A percentile compares a stretch with the other conserved stretches of the same genome.
These are phyloP conservation scores for Eupithecia subumbrata DNA, from an alignment of 2,888 invertebrate species.

Conservation along the genomic window DNA sequence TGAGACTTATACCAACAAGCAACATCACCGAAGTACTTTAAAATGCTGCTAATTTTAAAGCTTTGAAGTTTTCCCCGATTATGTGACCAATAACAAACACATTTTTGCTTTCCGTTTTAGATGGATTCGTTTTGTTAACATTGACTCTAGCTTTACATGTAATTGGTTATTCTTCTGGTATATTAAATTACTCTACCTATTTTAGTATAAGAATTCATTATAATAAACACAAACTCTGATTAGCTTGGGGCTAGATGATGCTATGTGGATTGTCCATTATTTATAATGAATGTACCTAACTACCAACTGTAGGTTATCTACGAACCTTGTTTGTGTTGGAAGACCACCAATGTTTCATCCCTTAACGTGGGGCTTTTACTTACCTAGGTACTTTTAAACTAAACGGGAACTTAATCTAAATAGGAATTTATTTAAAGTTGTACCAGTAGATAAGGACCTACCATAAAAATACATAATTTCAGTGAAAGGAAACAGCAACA, in stretches of 20 bases:
- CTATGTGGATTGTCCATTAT: too few species aligned
- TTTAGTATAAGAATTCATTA: too few species aligned
- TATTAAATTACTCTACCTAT: neutral
- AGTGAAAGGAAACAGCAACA: constrained; percentile 22
- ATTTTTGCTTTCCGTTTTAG: neutral
- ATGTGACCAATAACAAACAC: neutral
- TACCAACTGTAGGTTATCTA: too few species aligned
- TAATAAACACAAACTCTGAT: too few species aligned
- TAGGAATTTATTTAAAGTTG: too few species aligned
- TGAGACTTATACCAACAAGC: neutral
- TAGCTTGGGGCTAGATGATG: too few species aligned
- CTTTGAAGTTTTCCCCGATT: neutral
- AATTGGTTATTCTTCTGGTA: neutral
- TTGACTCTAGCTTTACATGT: neutral
- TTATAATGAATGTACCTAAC: too few species aligned
- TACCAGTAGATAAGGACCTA: neutral
- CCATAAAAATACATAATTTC: neutral
- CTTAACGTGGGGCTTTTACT: too few species aligned
- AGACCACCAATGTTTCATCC: too few species aligned
- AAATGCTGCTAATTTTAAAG: neutral
- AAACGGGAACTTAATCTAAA: neutral
- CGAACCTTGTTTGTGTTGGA: too few species aligned
- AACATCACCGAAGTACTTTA: neutral
- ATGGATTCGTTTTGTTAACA: neutral
- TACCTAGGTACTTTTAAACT: neutral